phyloP scores from a whole-genome alignment of 2,113 vertebrate species.

The Aix galericulata region DNA sequence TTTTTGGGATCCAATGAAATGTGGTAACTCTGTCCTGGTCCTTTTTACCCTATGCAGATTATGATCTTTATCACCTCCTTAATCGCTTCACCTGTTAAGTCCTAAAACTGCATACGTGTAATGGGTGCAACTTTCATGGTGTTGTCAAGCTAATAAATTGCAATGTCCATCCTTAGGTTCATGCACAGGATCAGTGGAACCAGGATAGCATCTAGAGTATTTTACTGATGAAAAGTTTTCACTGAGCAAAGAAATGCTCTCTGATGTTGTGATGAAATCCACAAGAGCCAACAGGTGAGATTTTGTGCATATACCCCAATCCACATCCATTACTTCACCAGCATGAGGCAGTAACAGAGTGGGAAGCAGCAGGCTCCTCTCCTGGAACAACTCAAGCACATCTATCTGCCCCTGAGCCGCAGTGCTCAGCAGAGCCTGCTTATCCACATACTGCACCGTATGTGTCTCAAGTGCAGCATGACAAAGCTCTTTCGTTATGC shows the following conservation, averaged over 20 bases:
- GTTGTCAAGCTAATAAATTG: not conserved
- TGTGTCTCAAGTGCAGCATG: not conserved
- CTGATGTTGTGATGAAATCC: not conserved
- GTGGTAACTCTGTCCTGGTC: not conserved
- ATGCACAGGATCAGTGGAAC: not conserved
- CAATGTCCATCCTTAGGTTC: not conserved
- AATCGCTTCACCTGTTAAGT: not conserved
- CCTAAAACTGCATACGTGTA: not conserved
- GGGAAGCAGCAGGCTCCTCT: not conserved
- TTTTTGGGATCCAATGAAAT: not conserved
- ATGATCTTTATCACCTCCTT: not conserved
- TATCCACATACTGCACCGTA: fast-evolving
- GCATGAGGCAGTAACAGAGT: too few relatives aligned
- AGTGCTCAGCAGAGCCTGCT: not conserved
- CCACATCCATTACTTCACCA: not conserved
- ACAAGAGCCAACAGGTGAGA: not conserved
- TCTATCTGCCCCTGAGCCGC: not conserved
- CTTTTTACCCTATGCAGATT: not conserved
- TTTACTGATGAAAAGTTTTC: not conserved
- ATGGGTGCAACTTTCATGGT: not conserved
- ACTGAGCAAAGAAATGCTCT: not conserved
- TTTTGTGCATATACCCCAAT: not conserved
- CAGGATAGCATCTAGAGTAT: not conserved
- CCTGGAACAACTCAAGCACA: not conserved
- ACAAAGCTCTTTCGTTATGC: not conserved